Evolutionary conservation across 2,797 vertebrate species (phyloP).

Genomic region (Chelonia mydas): DNA sequence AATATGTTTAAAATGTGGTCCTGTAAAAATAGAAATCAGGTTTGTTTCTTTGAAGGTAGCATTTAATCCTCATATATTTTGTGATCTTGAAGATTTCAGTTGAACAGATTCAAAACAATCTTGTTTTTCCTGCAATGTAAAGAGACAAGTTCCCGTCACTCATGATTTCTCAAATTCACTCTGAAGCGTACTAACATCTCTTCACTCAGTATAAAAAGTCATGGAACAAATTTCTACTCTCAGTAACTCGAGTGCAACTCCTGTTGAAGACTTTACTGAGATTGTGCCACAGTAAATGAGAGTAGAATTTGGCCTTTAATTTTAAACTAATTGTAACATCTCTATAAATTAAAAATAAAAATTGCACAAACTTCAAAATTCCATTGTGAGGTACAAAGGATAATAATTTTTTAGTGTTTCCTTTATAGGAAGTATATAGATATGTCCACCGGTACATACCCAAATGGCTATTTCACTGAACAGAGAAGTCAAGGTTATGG

Average conservation of each 20-base stretch:
- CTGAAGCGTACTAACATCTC: not conserved
- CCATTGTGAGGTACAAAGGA: not conserved
- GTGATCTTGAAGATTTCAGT: slow-evolving; percentile 90
- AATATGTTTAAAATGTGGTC: slow-evolving; percentile 72
- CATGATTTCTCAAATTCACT: not conserved
- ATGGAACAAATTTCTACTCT: not conserved
- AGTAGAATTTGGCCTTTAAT: not conserved
- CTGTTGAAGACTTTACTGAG: not conserved
- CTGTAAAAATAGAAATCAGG: slow-evolving; percentile 77
- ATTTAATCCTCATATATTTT: slow-evolving; percentile 84
- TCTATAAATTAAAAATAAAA: not conserved
- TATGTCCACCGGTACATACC: not conserved
- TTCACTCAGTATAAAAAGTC: not conserved
- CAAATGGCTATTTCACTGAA: not conserved
- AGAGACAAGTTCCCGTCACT: slow-evolving; percentile 51
- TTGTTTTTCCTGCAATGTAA: slow-evolving; percentile 87
- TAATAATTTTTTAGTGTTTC: not conserved
- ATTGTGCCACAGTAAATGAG: not conserved
- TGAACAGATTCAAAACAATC: slow-evolving; percentile 94
- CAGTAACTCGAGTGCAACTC: not conserved
- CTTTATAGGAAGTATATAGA: not conserved
- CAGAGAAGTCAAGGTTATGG: not conserved
- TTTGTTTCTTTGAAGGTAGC: slow-evolving; percentile 76
- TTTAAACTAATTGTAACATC: not conserved
- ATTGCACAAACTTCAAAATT: not conserved